Percentiles rank a stretch among this genome's conserved stretches.
Evolutionary conservation across 2,113 vertebrate species (phyloP).

Genomic region (Esox niger): DNA sequence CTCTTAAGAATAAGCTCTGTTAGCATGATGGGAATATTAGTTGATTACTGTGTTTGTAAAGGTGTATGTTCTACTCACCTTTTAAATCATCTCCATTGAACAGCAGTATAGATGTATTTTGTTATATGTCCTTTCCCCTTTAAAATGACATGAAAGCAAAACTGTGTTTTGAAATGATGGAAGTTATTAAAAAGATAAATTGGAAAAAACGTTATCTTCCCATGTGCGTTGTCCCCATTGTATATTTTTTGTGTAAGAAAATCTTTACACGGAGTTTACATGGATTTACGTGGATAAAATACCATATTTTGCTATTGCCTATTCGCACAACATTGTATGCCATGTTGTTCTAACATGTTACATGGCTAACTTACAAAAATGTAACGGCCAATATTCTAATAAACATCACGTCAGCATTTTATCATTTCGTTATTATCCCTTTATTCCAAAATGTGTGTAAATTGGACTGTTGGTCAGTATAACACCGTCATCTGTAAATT

Average conservation of each 20-base stretch:
- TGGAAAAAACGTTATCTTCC: constrained; percentile 32
- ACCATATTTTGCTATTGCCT: constrained; percentile 58
- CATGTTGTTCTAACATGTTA: constrained; percentile 42
- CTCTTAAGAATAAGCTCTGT: constrained; percentile 38
- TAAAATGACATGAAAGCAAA: constrained; percentile 52
- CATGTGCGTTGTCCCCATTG: constrained; percentile 61
- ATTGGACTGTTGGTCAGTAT: background rate
- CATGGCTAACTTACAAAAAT: constrained; percentile 7
- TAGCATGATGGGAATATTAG: constrained; percentile 33
- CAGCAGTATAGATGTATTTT: constrained; percentile 70
- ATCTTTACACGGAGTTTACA: constrained; percentile 66
- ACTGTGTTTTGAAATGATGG: constrained; percentile 56
- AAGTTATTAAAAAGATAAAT: constrained; percentile 51
- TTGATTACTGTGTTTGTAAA: constrained; percentile 14
- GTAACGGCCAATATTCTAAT: constrained; percentile 21
- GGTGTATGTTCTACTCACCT: constrained; percentile 27
- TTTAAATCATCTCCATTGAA: constrained; percentile 41
- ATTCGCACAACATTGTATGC: constrained; percentile 39
- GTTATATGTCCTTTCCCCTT: constrained; percentile 61
- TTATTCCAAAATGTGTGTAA: constrained; percentile 1
- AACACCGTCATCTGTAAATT: background rate
- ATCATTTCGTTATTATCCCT: background rate
- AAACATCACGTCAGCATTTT: constrained; percentile 12
- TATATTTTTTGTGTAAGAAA: constrained; percentile 83
- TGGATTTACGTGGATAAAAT: constrained; percentile 67